Evolutionary conservation across 2,113 vertebrate genomes (phyloP), one percentile per base, ranked within the genome.

Genomic region (Esox niger): DNA sequence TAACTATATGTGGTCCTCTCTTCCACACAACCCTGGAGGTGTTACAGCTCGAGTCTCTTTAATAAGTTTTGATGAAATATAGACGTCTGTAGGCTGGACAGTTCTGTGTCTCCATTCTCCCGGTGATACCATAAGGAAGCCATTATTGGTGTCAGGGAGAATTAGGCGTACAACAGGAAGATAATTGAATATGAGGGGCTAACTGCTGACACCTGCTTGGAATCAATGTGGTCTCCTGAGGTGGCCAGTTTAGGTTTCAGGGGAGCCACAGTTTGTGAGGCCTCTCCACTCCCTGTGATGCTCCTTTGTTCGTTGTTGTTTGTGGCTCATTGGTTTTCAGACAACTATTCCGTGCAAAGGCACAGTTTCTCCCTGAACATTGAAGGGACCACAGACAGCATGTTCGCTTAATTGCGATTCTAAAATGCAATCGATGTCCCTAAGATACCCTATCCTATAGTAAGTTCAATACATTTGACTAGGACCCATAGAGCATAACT

Each of bases 111-210:
- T 91, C 88, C 84, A 87, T 83, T 91, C 87, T 89, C 86, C 88
- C 71, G 89, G 88, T 82, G 82, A 89, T 88, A 87, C 82, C 88
- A 90, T 92, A 89, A 91, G 86, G 88, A 86, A 91, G 74, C 77
- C 88, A 90, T 91, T 92, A 91, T 90, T 89, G 88, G 89, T 90
- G 89, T 90, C 90, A 90, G 85, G 82, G 89, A 85, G 86, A 83
- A 90, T 91, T 91, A 92, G 86, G 66, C 79, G 30, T 84, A 85
- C 82, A 81, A 87, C 71, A 84, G 84, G 80, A 90, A 83, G 81
- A 90, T 91, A 90, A 91, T 90, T 90, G 86, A 85, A 90, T 87
- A 74, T 87, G 87, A 89, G 86, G 79, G 82, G 80, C 86, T 83
- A 88, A 90, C 84, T 82, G 85, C 82, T 86, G 82, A 85, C 85